Conservation (phyloP, 2,797 vertebrate species). For the Gallinago nigripennis region DNA sequence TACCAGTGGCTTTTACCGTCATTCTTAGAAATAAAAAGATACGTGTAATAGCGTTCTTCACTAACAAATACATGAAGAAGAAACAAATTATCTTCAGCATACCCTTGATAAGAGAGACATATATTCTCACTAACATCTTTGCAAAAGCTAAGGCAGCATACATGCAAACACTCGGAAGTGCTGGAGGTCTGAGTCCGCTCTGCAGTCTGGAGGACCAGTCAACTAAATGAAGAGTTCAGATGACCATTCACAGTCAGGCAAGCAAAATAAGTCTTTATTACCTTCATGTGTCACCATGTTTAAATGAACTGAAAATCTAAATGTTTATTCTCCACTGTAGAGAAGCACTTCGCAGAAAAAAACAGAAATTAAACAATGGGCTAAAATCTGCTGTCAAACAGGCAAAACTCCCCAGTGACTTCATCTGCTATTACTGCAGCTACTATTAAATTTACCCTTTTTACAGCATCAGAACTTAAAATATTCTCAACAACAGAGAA, state of each 20-base stretch:
- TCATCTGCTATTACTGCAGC: background rate
- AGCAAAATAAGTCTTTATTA: background rate
- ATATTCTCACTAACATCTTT: background rate
- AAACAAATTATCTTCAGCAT: background rate
- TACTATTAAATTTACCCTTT: conserved; percentile 17
- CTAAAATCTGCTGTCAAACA: conserved; percentile 9
- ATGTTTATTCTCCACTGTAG: background rate
- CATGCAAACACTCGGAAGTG: background rate
- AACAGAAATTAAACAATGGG: background rate
- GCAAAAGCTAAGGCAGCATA: background rate
- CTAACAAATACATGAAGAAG: background rate
- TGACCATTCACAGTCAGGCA: background rate
- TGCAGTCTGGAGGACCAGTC: background rate
- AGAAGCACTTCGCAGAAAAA: background rate
- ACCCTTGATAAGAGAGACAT: background rate
- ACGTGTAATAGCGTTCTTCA: background rate
- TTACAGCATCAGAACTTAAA: background rate
- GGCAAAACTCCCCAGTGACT: background rate
- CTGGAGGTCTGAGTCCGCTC: background rate
- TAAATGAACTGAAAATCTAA: background rate
- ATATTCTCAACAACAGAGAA: background rate
- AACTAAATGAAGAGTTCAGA: background rate
- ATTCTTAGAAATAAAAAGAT: background rate
- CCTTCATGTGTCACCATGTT: background rate
- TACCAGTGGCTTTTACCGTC: background rate